Conservation (phyloP, 2,797 vertebrate species). For the Pipistrellus kuhlii region DNA sequence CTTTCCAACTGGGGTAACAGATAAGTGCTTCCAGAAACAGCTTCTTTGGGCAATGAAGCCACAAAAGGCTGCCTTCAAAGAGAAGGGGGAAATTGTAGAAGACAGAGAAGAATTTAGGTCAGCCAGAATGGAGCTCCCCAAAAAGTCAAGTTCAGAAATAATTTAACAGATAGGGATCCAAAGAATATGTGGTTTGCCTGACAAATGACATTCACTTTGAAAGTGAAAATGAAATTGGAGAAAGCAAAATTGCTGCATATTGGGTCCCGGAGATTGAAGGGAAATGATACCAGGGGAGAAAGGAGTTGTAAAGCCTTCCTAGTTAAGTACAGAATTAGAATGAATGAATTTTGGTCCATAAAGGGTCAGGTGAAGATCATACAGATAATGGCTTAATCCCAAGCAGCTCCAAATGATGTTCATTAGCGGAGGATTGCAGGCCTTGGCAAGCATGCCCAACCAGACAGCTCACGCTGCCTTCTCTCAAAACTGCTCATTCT, state of each 20-base stretch:
- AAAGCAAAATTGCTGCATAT: slow-evolving; percentile 82
- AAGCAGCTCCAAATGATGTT: slow-evolving; percentile 65
- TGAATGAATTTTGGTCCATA: slow-evolving; percentile 71
- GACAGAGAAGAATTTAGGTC: slow-evolving; percentile 81
- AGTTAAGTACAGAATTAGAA: slow-evolving; percentile 77
- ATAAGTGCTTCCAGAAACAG: slow-evolving; percentile 81
- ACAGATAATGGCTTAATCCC: slow-evolving; percentile 78
- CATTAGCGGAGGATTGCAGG: slow-evolving; percentile 64
- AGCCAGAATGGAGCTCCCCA: slow-evolving; percentile 63
- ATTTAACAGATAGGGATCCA: slow-evolving; percentile 76
- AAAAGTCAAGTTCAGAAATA: slow-evolving; percentile 77
- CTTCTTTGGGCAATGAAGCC: slow-evolving; percentile 64
- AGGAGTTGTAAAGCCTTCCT: slow-evolving; percentile 68
- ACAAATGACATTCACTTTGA: slow-evolving; percentile 78
- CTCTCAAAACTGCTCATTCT: slow-evolving; percentile 53
- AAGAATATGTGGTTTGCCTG: slow-evolving; percentile 68
- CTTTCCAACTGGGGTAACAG: slow-evolving; percentile 67
- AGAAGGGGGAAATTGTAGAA: slow-evolving; percentile 67
- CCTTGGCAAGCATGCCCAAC: slow-evolving; percentile 52
- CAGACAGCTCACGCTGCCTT: slow-evolving; percentile 56
- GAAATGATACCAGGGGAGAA: slow-evolving; percentile 69
- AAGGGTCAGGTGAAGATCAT: slow-evolving; percentile 76
- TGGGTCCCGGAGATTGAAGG: slow-evolving; percentile 76
- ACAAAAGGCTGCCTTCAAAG: slow-evolving; percentile 72
- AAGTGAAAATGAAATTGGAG: slow-evolving; percentile 81